Evolutionary conservation across 2,113 vertebrate genomes (phyloP).

Genomic region (Stomatorhinus ivindoensis): DNA sequence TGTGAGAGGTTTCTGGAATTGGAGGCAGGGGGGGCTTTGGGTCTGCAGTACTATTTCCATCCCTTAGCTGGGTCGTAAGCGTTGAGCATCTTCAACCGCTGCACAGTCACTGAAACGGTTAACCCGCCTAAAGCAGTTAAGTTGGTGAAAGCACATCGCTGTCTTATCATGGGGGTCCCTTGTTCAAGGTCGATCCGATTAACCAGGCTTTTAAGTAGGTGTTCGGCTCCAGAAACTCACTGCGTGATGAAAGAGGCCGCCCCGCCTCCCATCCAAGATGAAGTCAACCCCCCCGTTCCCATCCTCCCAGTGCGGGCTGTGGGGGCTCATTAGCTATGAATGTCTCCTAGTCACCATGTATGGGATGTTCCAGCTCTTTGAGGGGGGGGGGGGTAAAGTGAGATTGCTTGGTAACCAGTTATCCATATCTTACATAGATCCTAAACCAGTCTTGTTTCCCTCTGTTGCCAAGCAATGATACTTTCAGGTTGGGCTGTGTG

Average conservation of each 20-base stretch:
- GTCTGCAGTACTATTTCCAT: background rate
- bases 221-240: background rate
- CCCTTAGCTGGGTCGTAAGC: background rate
- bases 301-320: background rate
- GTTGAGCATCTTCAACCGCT: background rate
- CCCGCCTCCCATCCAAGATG: background rate
- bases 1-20: background rate
- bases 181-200: background rate
- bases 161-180: background rate
- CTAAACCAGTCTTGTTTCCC: background rate
- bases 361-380: conserved; percentile 11
- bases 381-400: background rate
- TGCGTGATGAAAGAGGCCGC: background rate
- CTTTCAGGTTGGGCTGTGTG: background rate
- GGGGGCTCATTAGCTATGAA: conserved; percentile 22
- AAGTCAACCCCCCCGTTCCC: background rate
- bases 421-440: background rate
- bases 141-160: background rate
- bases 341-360: conserved; percentile 14
- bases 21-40: background rate
- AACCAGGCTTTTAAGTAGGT: background rate
- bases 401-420: background rate
- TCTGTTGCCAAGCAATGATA: background rate
- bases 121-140: background rate
- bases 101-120: background rate